A percentile compares a stretch with the other conserved stretches of the same genome.
These are phyloP conservation scores for Oppia nitens DNA, from an alignment of 1,140 invertebrate genomes.

Conservation along the genomic window DNA sequence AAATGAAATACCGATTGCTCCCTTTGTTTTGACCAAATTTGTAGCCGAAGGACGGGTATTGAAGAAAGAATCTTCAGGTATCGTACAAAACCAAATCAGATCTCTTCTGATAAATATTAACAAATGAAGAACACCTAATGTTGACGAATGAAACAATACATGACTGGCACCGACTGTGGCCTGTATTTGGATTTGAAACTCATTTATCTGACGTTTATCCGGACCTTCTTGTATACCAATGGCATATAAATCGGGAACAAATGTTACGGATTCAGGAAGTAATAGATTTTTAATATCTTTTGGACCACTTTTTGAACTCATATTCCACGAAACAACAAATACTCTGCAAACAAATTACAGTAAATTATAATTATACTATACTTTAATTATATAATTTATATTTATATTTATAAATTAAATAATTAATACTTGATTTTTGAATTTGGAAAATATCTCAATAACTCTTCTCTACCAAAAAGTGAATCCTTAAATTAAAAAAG, in stretches of 20 bases:
- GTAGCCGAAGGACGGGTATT: conserved; percentile 11
- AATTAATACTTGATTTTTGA: conserved; percentile 44
- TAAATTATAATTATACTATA: too few relatives aligned
- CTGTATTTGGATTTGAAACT: conserved; percentile 80
- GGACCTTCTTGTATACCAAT: conserved; percentile 78
- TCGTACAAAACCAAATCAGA: conserved; percentile 78
- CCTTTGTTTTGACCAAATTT: conserved; percentile 63
- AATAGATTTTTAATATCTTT: conserved; percentile 66
- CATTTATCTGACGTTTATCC: conserved; percentile 30
- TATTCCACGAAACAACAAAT: conserved; percentile 89
- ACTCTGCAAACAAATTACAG: conserved; percentile 28
- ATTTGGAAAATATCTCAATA: conserved; percentile 67
- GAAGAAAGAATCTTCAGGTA: conserved; percentile 20
- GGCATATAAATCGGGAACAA: conserved; percentile 73
- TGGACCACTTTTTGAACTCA: conserved; percentile 55
- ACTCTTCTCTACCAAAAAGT: conserved; percentile 56
- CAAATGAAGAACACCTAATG: conserved; percentile 66
- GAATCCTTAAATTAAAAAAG: conserved; percentile 29
- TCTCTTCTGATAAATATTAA: conserved; percentile 69
- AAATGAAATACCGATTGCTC: conserved; percentile 70
- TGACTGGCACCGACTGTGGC: conserved; percentile 78
- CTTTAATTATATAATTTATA: neutral
- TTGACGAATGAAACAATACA: conserved; percentile 59
- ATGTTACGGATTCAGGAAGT: conserved; percentile 57
- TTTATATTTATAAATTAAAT: neutral